phyloP scores from a whole-genome alignment of 2,113 vertebrate genomes.

The Nerophis lumbriciformis region DNA sequence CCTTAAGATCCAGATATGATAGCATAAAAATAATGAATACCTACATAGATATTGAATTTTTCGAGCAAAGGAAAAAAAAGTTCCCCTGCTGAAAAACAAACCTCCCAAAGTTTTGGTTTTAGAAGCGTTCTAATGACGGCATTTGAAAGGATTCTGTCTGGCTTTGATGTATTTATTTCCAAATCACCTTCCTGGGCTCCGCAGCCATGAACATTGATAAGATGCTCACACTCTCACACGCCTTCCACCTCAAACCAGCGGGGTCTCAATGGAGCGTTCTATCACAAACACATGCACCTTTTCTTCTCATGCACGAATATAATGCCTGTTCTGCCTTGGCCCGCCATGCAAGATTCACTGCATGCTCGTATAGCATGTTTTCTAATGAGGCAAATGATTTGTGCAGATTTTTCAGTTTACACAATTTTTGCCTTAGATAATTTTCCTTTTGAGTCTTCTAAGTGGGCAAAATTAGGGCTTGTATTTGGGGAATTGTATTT shows the following conservation, averaged over 20 bases:
- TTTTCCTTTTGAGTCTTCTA: too few relatives aligned
- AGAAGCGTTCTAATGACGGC: constrained; percentile 32
- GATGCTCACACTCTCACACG: constrained; percentile 52
- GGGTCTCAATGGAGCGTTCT: background rate
- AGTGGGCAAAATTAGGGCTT: too few relatives aligned
- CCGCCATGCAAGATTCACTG: constrained; percentile 30
- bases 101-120: constrained; percentile 15
- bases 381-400: too few relatives aligned
- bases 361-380: background rate
- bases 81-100: constrained; percentile 36
- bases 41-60: background rate
- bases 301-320: too few relatives aligned
- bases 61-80: background rate
- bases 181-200: constrained; percentile 55
- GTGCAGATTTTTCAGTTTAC: too few relatives aligned
- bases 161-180: constrained; percentile 65
- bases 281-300: constrained; percentile 20
- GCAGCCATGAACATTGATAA: constrained; percentile 62
- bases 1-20: background rate
- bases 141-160: constrained; percentile 49
- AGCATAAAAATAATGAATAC: background rate
- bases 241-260: constrained; percentile 46
- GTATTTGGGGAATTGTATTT: too few relatives aligned
- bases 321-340: constrained; percentile 25
- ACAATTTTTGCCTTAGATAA: too few relatives aligned